phyloP scores from a whole-genome alignment of 2,888 invertebrate genomes.

The Tineola bisselliella region DNA sequence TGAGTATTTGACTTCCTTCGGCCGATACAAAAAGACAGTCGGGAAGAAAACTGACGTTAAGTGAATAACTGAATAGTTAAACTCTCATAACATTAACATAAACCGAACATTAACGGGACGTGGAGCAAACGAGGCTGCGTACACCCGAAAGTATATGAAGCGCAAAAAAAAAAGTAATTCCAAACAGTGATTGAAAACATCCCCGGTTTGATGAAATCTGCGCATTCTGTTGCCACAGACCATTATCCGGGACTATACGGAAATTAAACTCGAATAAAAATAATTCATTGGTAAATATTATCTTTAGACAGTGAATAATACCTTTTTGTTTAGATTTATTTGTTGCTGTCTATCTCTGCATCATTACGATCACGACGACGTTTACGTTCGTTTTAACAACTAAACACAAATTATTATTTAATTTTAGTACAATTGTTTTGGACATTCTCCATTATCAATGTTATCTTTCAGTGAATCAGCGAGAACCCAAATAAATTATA shows the following conservation, averaged over 20 bases:
- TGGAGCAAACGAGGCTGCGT: conserved; percentile 13
- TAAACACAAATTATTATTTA: no score
- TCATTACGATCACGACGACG: no score
- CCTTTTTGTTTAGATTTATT: no score
- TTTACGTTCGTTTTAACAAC: no score
- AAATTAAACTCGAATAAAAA: background rate
- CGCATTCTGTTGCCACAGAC: background rate
- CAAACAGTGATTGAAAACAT: background rate
- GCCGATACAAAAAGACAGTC: conserved; percentile 51
- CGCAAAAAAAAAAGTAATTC: background rate
- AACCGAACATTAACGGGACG: conserved; percentile 51
- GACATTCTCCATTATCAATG: background rate
- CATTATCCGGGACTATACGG: background rate
- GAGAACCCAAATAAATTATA: background rate
- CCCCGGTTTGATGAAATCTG: background rate
- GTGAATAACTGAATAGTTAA: conserved; percentile 67
- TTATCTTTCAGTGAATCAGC: background rate
- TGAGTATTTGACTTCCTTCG: conserved; percentile 12
- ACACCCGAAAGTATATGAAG: background rate
- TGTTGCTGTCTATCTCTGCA: no score
- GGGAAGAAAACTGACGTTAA: conserved; percentile 45
- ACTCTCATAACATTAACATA: conserved; percentile 65
- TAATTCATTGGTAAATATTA: background rate
- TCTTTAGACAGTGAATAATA: background rate
- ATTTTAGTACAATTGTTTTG: no score